Base-by-base conservation (phyloP, 1,140 invertebrate genomes). In the Drosophila lowei region DNA sequence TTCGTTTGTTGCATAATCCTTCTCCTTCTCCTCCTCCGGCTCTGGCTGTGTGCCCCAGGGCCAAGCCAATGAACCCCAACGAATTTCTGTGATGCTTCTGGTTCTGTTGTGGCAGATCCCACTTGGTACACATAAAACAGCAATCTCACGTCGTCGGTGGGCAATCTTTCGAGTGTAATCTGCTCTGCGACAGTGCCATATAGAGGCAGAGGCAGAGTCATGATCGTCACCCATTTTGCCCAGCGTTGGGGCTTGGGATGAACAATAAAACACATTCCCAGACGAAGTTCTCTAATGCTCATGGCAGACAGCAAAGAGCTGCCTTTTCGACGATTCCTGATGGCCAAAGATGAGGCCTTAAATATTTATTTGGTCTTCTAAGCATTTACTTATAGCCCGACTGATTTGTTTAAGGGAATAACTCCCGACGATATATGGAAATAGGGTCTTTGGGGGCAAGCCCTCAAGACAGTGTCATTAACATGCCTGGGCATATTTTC, bases 1-100 rank as follows among this genome's bases (percentile, higher is more conserved):
- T 86, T 86, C 77, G 63, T 88, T 86, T 86, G 62, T 86, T 86
- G 74, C 81, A 86, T 86, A 86, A 86, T 86, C 81, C 83, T 81
- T 65, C 65, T 23, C 53, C 49, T 9, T 55, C 41, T 9, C 28
- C 5, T 7, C 1, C 7, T 8, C 7, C 23, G 3, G 21, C 21
- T 21, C 21, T 23, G 21, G 2, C 21, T 23, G 21, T 23, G 21
- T 23, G 28, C 30, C 9, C 34, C 43, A 50, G 44, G 57, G 41
- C 66, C 60, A 30, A 67, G 83, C 73, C 81, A 86, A 78, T 86
- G 81, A 86, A 86, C 81, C 74, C 77, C 8, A 70, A 71, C 64
- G 77, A 85, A 86, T 64, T 64, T 64, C 34, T 21, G 56, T 52
- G 43, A 15, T 50, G 46, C 7, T 2, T 58, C 21, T 55, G 28